A percentile compares a stretch with the other conserved stretches of the same genome.
phyloP scores from a whole-genome alignment of 2,113 vertebrate genomes.

The Butastur rufipennis region DNA sequence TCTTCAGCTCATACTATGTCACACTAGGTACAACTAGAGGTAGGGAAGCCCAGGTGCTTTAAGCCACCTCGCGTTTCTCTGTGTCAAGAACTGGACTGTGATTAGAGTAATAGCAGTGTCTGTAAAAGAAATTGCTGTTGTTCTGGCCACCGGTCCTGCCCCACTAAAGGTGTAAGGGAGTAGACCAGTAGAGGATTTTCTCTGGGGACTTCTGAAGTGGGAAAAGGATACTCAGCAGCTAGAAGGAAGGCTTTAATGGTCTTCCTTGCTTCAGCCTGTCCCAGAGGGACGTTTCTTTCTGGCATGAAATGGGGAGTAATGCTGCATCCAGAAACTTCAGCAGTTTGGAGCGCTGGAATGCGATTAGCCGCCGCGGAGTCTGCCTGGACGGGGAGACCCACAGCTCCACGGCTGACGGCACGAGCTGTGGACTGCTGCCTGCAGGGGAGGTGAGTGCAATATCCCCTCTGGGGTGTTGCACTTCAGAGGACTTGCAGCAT shows the following conservation, averaged over 20 bases:
- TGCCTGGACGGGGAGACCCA: not conserved
- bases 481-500: not conserved
- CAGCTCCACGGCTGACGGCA: rapidly evolving
- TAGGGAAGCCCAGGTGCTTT: not conserved
- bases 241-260: not conserved
- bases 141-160: not conserved
- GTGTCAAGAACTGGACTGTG: not conserved
- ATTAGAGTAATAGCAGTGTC: not conserved
- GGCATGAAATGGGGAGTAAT: not conserved
- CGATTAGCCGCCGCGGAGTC: not conserved
- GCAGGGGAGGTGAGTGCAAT: not conserved
- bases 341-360: not conserved
- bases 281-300: not conserved
- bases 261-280: not conserved
- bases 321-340: not conserved
- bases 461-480: not conserved
- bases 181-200: not conserved
- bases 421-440: not conserved
- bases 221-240: not conserved
- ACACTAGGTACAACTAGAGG: not conserved
- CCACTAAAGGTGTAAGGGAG: not conserved
- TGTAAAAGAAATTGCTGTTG: not conserved
- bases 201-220: not conserved
- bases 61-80: not conserved
- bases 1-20: not conserved